Evolutionary conservation across 2,797 vertebrate genomes (phyloP).

Genomic region (Typhlichthys eigenmanni): DNA sequence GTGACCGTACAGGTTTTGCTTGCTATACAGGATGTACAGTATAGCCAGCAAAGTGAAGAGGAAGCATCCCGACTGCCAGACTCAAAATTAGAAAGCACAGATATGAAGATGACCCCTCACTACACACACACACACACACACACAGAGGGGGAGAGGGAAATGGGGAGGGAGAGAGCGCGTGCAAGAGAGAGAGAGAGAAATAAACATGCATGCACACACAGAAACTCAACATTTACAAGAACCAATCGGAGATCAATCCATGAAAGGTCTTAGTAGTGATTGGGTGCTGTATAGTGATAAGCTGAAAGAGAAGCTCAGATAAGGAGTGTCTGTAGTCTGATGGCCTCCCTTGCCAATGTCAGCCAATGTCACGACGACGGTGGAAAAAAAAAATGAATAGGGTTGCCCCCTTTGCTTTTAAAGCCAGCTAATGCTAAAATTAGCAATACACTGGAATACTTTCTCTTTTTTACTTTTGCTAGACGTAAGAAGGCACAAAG

Average conservation of each 20-base stretch:
- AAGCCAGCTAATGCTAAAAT: constrained; percentile 36
- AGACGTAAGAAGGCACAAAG: neutral
- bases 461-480: neutral
- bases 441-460: constrained; percentile 18
- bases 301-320: constrained; percentile 63
- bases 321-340: constrained; percentile 64
- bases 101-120: no score
- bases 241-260: constrained; percentile 67
- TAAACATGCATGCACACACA: constrained; percentile 9
- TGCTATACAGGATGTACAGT: no score
- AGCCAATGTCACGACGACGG: constrained; percentile 61
- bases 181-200: neutral
- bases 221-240: constrained; percentile 51
- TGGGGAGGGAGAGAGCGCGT: neutral
- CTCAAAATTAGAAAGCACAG: neutral
- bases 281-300: constrained; percentile 67
- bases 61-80: no score
- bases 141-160: neutral
- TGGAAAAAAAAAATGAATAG: constrained; percentile 27
- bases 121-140: neutral
- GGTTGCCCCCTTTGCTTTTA: constrained; percentile 16
- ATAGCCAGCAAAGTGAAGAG: no score
- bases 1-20: no score
- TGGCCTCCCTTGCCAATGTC: constrained; percentile 63
- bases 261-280: constrained; percentile 64